Base-by-base conservation (phyloP, 2,113 vertebrate species). In the Cromileptes altivelis region DNA sequence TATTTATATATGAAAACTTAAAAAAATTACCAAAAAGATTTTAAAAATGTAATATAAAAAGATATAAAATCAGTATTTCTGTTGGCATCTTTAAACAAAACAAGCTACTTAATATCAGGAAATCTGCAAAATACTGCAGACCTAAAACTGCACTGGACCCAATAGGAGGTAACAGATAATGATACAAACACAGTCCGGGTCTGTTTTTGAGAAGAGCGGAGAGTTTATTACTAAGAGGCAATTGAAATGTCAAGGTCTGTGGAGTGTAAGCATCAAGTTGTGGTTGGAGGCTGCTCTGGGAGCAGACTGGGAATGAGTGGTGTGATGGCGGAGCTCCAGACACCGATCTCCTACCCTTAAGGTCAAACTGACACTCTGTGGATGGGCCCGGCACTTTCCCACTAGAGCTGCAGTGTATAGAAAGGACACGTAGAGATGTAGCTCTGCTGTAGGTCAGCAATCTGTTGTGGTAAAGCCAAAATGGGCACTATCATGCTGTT, bases 331-430 rank as follows among this genome's bases (percentile, higher is more conserved):
- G 40, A 27, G 85, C 65, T 88, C 91, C 87, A 94, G 81, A 71
- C 78, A 77, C 56, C 7, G 19, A 85, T 86, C 86, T 78, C 61
- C 80, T 60, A 85, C 70, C 80, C 84, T 60, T 83, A 81, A 84
- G 89, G 92, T 94, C 92, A 89, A 88, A 84, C 77, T 85, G 86
- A 93, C 91, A 82, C 84, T 77, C 64, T 25, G 72, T 62, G 72
- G 67, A 85, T 40, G 45, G 58, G 73, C 40, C 21, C n/a, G 4
- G n/a, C 37, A 25, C 55, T 77, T 84, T 71, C 52, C 47, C 52
- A 25, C 49, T 60, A 80, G 77, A 89, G 40, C 19, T 50, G 18
- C 33, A 82, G 67, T 0, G 4, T 62, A 82, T 74, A 85, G 86
- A 83, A 45, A 57, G n/a, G 62, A 76, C 21, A 27, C 3, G 0